Percentiles rank a stretch among this genome's conserved stretches.
Conservation (phyloP, 2,113 vertebrate species). For the Urocynchramus pylzowi region DNA sequence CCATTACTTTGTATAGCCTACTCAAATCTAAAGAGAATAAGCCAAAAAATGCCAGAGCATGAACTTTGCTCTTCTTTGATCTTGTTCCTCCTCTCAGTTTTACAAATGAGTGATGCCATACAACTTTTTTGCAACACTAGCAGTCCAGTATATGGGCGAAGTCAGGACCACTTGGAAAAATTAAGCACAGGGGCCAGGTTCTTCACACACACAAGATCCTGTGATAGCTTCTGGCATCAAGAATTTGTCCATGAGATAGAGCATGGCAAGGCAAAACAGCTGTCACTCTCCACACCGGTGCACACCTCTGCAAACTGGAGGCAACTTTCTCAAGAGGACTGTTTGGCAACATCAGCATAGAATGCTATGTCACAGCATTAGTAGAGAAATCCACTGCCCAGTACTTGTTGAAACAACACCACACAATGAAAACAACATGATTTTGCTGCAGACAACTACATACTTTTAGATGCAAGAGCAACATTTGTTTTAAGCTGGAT, state of each 20-base stretch:
- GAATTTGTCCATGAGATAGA: neutral
- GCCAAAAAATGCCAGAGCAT: neutral
- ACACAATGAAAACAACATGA: neutral
- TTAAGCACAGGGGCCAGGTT: neutral
- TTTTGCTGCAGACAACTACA: neutral
- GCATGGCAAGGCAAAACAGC: neutral
- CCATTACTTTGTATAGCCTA: neutral
- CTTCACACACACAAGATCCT: neutral
- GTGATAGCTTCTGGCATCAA: neutral
- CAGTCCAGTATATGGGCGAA: fast-evolving
- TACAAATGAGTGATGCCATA: neutral
- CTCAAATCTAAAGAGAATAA: neutral
- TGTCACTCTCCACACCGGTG: fast-evolving
- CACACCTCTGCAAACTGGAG: neutral
- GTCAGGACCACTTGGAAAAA: neutral
- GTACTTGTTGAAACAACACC: neutral
- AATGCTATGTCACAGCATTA: fast-evolving
- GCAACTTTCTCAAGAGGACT: neutral
- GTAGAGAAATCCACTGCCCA: neutral
- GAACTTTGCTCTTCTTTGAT: neutral
- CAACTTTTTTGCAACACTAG: neutral
- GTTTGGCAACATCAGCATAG: neutral
- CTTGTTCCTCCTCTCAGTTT: neutral
- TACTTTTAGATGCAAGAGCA: neutral
- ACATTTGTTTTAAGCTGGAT: neutral